A percentile compares a stretch with the other conserved stretches of the same genome.
phyloP scores from a whole-genome alignment of 2,113 vertebrate species.

The Rhabdomys dilectus region DNA sequence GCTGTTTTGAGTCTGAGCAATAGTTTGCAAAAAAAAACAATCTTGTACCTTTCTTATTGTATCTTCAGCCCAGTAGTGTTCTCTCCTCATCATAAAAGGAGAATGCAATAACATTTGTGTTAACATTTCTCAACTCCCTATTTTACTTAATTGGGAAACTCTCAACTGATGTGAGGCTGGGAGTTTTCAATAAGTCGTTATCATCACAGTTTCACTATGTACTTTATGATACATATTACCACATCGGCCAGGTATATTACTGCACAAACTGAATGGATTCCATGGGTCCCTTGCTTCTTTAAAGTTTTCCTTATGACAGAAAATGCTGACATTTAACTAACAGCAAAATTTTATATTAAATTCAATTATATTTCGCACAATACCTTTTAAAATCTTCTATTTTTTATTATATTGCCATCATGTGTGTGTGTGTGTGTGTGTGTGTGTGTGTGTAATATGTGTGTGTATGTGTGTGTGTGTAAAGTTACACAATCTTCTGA shows the following conservation, averaged over 20 bases:
- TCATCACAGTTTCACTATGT: not conserved
- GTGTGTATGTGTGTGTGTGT: not conserved
- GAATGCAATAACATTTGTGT: not conserved
- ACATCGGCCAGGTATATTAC: not conserved
- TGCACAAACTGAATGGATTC: not conserved
- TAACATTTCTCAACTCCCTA: not conserved
- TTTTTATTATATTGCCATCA: not conserved
- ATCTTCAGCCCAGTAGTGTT: not conserved
- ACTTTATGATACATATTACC: not conserved
- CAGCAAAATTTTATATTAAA: not conserved
- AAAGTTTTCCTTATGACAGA: not conserved
- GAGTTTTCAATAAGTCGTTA: not conserved
- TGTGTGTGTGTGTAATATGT: not conserved
- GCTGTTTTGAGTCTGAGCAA: not conserved
- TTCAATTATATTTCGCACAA: not conserved
- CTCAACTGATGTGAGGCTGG: not conserved
- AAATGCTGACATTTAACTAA: slow-evolving; percentile 6
- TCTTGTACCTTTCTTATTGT: not conserved
- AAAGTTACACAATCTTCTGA: not conserved
- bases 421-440: not conserved
- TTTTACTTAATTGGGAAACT: slow-evolving; percentile 11
- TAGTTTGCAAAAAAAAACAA: not conserved
- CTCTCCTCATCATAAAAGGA: not conserved
- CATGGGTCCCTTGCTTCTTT: not conserved
- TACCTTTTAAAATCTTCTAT: not conserved